These are phyloP conservation scores for Acronicta aceris DNA, from an alignment of 2,888 invertebrate species.

Conservation along the genomic window DNA sequence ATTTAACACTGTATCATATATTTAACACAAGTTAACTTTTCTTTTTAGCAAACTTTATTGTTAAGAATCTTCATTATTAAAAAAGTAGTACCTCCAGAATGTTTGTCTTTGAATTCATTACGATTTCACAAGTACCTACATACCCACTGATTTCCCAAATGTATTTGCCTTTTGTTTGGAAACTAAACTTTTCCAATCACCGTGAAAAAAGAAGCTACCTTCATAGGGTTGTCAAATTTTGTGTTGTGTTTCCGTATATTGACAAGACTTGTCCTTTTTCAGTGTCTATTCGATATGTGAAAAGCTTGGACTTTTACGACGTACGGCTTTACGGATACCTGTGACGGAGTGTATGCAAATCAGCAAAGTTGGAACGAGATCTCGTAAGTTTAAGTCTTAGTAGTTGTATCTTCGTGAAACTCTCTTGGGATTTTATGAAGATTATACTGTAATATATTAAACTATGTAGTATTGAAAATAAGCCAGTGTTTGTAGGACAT, in stretches of 20 bases:
- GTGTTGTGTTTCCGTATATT: not conserved
- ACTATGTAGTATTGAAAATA: too few species aligned
- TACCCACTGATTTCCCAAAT: constrained; percentile 47
- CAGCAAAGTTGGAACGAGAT: constrained; percentile 23
- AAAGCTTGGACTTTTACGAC: constrained; percentile 1
- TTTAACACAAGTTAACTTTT: constrained; percentile 7
- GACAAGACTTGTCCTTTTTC: not conserved
- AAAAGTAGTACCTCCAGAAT: constrained; percentile 18
- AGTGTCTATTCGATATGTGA: not conserved
- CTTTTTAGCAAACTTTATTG: constrained; percentile 20
- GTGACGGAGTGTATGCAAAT: not conserved
- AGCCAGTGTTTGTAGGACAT: too few species aligned
- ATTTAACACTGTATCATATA: constrained; percentile 1
- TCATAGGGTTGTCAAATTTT: constrained; percentile 27
- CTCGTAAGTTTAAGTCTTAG: constrained; percentile 5
- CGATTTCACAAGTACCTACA: constrained; percentile 21
- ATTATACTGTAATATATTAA: too few species aligned
- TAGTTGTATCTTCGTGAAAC: not conserved
- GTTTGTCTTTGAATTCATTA: constrained; percentile 48
- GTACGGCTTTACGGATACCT: not conserved
- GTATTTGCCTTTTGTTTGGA: constrained; percentile 45
- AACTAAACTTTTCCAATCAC: constrained; percentile 66
- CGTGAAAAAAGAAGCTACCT: constrained; percentile 52
- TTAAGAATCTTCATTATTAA: constrained; percentile 41
- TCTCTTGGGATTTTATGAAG: not conserved